Conservation (phyloP, 2,888 invertebrate genomes). For the Limnephilus marmoratus region DNA sequence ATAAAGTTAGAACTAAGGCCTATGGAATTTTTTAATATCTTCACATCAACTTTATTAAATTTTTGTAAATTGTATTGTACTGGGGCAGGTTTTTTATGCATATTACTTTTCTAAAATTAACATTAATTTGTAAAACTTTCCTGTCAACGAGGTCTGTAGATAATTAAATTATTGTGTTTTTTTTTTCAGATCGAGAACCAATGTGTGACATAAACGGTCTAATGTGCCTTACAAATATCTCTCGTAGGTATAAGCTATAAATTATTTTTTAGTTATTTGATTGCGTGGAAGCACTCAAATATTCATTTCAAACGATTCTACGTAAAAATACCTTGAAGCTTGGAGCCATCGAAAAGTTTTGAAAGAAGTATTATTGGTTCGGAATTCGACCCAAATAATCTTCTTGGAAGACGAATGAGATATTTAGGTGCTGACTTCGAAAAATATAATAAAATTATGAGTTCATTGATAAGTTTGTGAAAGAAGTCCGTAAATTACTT, state of each 20-base stretch:
- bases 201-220: constrained; percentile 78
- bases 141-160: not conserved
- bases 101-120: too few relatives aligned
- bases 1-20: too few relatives aligned
- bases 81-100: too few relatives aligned
- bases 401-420: not conserved
- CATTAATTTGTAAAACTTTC: too few relatives aligned
- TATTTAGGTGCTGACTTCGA: not conserved
- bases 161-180: constrained; percentile 30
- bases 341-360: not conserved
- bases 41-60: too few relatives aligned
- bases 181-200: constrained; percentile 72
- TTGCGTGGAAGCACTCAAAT: not conserved
- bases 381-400: not conserved
- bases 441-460: not conserved
- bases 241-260: constrained; percentile 35
- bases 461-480: not conserved
- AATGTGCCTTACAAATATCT: constrained; percentile 73
- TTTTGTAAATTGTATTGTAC: too few relatives aligned
- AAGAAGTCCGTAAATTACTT: not conserved
- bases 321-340: not conserved
- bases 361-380: not conserved
- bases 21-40: too few relatives aligned
- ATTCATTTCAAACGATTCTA: not conserved
- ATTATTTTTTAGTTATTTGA: not conserved